Base-by-base conservation (phyloP, 2,113 vertebrate genomes). In the Cyanistes caeruleus region DNA sequence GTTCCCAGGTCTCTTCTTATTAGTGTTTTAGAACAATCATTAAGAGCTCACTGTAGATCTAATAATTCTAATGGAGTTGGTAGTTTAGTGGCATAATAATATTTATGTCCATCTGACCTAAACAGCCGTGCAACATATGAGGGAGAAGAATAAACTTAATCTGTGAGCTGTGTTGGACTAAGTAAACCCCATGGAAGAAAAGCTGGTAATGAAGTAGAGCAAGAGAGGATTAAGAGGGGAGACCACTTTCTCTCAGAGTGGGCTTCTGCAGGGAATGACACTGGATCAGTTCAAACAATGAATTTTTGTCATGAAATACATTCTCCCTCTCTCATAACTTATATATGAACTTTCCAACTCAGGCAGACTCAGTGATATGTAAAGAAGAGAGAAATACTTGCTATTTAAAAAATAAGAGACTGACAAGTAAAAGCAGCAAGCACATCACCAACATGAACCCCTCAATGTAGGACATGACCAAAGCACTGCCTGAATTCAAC, bases 71-170 rank as follows among this genome's bases (percentile, higher is more conserved):
- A 60, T 49, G 17, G 62, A 82, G 31, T 53, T 72, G 37, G 37
- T 56, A 55, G 35, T 78, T 81, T 63, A 72, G 33, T 49, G 31
- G 16, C 52, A 78, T 20, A 44, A 22, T 48, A 74, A 35, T 79
- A 63, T 49, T 82, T 82, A 39, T 93, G n/a, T 75, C 49, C 20
- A 56, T 33, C 44, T 93, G 67, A 70, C 56, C 76, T 86, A 73
- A 80, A 59, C 9, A 84, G 24, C 63, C 43, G 19, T 41, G 44
- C 39, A 63, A 28, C 48, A 28, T 33, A 70, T 35, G 37, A 85
- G 51, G 37, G 74, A 76, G 58, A 85, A 76, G 22, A 90, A 86
- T 56, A 85, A 90, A 59, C 63, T 86, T 56, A 85, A 90, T 63
- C 63, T 86, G 15, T 65, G 72, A 62, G 31, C 23, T 73, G 20